phyloP scores from a whole-genome alignment of 2,888 invertebrate genomes.

The Agrilus cyanescens region DNA sequence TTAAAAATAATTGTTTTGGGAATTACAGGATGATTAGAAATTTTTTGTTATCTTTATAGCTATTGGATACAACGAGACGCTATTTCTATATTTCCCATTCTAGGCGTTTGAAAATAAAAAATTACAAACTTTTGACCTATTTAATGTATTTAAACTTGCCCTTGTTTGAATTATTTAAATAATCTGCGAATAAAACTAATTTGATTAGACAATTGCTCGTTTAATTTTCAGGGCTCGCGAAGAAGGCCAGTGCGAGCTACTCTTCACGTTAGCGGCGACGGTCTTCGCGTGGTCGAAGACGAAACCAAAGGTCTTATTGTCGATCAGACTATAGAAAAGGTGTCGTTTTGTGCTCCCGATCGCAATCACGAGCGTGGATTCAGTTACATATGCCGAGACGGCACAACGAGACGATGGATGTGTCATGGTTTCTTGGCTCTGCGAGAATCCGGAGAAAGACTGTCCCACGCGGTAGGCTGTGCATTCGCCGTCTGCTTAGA shows the following conservation, averaged over 20 bases:
- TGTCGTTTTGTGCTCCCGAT: slow-evolving; percentile 99
- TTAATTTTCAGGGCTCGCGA: slow-evolving; percentile 61
- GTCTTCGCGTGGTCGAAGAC: slow-evolving; percentile 94
- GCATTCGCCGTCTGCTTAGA: slow-evolving; percentile 98
- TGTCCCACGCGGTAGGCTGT: slow-evolving; percentile 98
- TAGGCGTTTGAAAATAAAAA: too few relatives aligned
- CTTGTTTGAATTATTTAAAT: too few relatives aligned
- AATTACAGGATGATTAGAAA: too few relatives aligned
- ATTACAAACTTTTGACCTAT: too few relatives aligned
- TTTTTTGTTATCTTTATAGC: too few relatives aligned
- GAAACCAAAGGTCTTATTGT: slow-evolving; percentile 97
- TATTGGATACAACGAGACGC: too few relatives aligned
- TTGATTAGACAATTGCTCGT: too few relatives aligned
- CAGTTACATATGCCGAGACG: slow-evolving; percentile 98
- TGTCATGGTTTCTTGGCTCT: slow-evolving; percentile 97
- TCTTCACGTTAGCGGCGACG: slow-evolving; percentile 87
- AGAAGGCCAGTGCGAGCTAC: slow-evolving; percentile 81
- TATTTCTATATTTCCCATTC: too few relatives aligned
- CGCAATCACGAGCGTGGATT: slow-evolving; percentile 95
- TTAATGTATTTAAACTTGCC: too few relatives aligned
- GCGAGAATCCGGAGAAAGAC: slow-evolving; percentile 91
- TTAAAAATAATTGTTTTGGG: too few relatives aligned
- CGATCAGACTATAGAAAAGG: slow-evolving; percentile 99
- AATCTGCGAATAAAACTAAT: too few relatives aligned
- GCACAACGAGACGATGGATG: slow-evolving; percentile 98